phyloP scores from a whole-genome alignment of 2,888 invertebrate species.

The Agonopterix alstromeriana region DNA sequence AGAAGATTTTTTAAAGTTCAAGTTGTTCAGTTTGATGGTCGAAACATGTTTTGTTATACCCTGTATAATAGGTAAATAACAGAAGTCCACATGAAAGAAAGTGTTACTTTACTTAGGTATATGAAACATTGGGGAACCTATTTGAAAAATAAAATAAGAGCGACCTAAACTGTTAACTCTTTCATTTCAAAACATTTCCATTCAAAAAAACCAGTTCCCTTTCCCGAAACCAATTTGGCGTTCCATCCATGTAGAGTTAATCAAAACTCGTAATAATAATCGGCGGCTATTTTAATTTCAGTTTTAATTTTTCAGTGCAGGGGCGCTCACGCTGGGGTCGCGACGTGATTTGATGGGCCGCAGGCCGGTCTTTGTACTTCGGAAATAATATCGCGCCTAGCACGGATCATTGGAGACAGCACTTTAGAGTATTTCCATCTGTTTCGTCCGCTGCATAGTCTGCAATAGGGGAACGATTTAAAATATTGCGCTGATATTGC shows the following conservation, averaged over 20 bases:
- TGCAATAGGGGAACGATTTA: slow-evolving; percentile 49
- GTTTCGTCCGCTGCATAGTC: slow-evolving; percentile 28
- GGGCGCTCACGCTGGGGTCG: slow-evolving; percentile 22
- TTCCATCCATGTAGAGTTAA: not conserved
- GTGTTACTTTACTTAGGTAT: no score
- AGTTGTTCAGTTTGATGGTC: no score
- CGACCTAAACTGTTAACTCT: no score
- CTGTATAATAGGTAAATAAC: no score
- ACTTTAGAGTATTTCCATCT: slow-evolving; percentile 54
- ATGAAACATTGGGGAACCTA: no score
- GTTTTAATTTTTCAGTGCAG: slow-evolving; percentile 45
- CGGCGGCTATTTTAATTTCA: slow-evolving; percentile 11
- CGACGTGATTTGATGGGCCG: slow-evolving; percentile 49
- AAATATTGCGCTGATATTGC: slow-evolving; percentile 33
- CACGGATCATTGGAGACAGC: slow-evolving; percentile 53
- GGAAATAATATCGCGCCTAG: slow-evolving; percentile 46
- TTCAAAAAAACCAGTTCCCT: no score
- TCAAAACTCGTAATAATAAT: not conserved
- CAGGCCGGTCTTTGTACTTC: slow-evolving; percentile 39
- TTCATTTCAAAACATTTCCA: no score
- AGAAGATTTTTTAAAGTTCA: no score
- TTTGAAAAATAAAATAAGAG: no score
- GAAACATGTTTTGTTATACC: no score
- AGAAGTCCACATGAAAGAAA: no score
- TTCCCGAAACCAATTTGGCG: no score